Base-by-base conservation (phyloP, 2,888 invertebrate genomes). In the Rhorus exstirpatorius region DNA sequence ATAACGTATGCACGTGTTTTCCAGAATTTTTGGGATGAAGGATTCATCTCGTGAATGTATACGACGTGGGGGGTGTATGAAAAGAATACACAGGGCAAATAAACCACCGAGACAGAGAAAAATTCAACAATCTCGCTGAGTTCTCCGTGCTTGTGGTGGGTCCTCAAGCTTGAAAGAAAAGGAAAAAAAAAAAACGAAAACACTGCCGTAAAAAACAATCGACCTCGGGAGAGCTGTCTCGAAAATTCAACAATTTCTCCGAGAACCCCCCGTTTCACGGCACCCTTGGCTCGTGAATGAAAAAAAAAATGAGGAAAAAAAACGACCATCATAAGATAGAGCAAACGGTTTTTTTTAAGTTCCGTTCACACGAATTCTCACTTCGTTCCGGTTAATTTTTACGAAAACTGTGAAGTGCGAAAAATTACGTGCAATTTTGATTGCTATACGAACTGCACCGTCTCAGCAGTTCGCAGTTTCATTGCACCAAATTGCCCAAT, bases 61-160 rank as follows among this genome's bases (percentile, higher is more conserved):
- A 26, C 17, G 24, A 41, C 26, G 19, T 8, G 24, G 31, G 24
- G 31, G 26, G 8, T 58, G 44, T 26, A 63, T 10, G 53, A 38
- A 51, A 49, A 49, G 72, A 71, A 61, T 72, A 24, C 61, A 61
- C 60, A 38, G 51, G 12, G 44, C n/a, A 44, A 65, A 75, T 31
- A 55, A 63, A 44, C 24, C 31, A 53, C 44, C 26, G 19, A 44
- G 74, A 65, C 53, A 19, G 74, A 55, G 63, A 75, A 65, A 75
- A 75, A 75, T 75, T 65, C 63, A 75, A 53, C 74, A 75, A 75
- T 75, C 65, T 65, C 31, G n/a, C 19, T 31, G 44, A 65, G 53
- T 63, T 63, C n/a, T 61, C 51, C 21, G 19, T 44, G 4, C 17
- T 3, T 10, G 24, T 38, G 26, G 24, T 24, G 35, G 17, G 10